Conservation (phyloP, 2,888 invertebrate genomes). For the Drosophila buzzatii region DNA sequence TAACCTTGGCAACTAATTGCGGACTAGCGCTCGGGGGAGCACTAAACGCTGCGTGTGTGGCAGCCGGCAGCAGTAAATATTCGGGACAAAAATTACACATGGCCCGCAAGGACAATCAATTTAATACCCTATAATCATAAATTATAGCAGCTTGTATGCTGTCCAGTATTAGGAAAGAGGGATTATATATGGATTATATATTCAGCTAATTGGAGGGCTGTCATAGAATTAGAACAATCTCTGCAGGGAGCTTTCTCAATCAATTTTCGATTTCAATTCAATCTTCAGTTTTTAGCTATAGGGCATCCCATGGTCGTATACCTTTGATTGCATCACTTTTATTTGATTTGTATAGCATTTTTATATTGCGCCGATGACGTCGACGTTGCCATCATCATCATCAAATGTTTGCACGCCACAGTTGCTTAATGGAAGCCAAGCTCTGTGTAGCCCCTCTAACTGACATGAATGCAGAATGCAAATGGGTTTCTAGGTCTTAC, state of each 20-base stretch:
- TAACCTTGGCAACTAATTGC: slow-evolving; percentile 70
- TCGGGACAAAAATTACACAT: slow-evolving; percentile 31
- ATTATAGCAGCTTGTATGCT: background rate
- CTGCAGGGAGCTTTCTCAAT: background rate
- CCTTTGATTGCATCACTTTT: background rate
- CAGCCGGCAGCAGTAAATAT: slow-evolving; percentile 13
- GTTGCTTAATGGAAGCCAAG: slow-evolving; percentile 22
- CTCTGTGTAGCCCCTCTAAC: slow-evolving; percentile 13
- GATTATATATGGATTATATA: background rate
- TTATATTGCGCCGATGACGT: slow-evolving; percentile 67
- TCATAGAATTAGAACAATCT: background rate
- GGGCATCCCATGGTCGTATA: background rate
- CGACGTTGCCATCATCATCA: slow-evolving; percentile 36
- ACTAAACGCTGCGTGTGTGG: slow-evolving; percentile 63
- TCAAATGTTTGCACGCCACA: slow-evolving; percentile 25
- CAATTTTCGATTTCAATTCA: background rate
- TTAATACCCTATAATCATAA: slow-evolving; percentile 28
- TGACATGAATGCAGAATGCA: slow-evolving; percentile 19
- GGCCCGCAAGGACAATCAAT: slow-evolving; percentile 41
- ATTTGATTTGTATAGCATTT: slow-evolving; percentile 62
- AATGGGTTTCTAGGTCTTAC: slow-evolving; percentile 44
- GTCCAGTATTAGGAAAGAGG: background rate
- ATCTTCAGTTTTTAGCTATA: background rate
- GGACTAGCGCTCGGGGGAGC: slow-evolving; percentile 39
- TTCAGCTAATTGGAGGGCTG: background rate